Base-by-base conservation (phyloP, 2,888 invertebrate species). In the Euproctis similis region DNA sequence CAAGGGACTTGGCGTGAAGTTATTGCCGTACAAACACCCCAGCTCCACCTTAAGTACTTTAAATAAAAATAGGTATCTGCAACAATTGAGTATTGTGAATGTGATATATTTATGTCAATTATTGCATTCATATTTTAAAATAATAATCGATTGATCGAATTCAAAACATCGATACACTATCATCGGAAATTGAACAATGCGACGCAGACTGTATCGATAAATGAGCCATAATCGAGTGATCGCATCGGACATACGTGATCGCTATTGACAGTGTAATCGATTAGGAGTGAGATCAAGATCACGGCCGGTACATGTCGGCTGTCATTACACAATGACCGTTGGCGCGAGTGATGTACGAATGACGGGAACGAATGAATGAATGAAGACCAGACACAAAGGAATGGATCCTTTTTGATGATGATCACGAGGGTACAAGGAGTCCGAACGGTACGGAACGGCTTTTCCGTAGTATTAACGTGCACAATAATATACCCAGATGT, bases 231-330 rank as follows among this genome's bases (percentile, higher is more conserved):
- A 46, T 48, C 46, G 50, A 57, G 50, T 45, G 52, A 51, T 46
- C 43, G 48, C 34, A 46, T 43, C 46, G 43, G 48, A 48, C 52
- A 52, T 48, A n/a, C n/a, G 46, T 49, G 52, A 56, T 56, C 52
- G 52, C 38, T 42, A 46, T 40, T 45, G 54, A 44, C 49, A 57
- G 46, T 59, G 65, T 63, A 60, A 72, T 66, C 63, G 59, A 64
- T 60, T 50, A 45, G 42, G 46, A 57, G 63, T 44, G 54, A 50
- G 63, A 68, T 59, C 75, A 76, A 74, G 74, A 74, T 74, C 76
- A 75, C 42, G 73, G 73, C 34, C 67, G 51, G 52, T 56, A 53
- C 50, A n/a, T 39, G 50, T 51, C 48, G 47, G 33, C 30, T 36
- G 44, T 46, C 42, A 48, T 59, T 62, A 53, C 47, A 47, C 53